Evolutionary conservation across 2,888 invertebrate genomes (phyloP).

Genomic region (Siphonodentalium dalli): DNA sequence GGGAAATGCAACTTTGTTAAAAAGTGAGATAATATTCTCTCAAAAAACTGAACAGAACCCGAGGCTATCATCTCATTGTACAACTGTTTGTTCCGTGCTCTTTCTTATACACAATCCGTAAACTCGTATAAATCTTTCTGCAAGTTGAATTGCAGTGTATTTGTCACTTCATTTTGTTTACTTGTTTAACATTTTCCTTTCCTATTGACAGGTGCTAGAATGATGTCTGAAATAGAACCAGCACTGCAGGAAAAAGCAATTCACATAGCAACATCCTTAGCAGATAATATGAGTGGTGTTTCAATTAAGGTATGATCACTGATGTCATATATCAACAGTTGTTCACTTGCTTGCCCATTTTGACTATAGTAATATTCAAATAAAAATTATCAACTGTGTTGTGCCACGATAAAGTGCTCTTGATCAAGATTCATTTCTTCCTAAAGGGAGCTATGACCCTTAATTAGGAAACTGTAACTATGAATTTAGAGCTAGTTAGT

Average conservation of each 20-base stretch:
- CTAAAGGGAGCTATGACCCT: not conserved
- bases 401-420: not conserved
- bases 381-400: not conserved
- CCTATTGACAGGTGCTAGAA: constrained; percentile 71
- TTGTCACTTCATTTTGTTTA: not conserved
- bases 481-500: not conserved
- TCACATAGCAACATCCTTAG: constrained; percentile 67
- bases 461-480: not conserved
- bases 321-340: not conserved
- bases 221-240: constrained; percentile 78
- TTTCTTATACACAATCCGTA: too few relatives aligned
- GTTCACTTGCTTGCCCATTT: not conserved
- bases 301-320: constrained; percentile 68
- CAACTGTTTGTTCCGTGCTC: too few relatives aligned
- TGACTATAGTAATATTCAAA: not conserved
- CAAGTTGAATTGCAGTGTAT: not conserved
- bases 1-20: too few relatives aligned
- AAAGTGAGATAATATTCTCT: too few relatives aligned
- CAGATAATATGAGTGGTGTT: constrained; percentile 66
- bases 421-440: not conserved
- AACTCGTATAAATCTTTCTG: not conserved
- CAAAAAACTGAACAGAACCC: too few relatives aligned
- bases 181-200: not conserved
- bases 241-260: constrained; percentile 72
- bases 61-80: too few relatives aligned